phyloP scores from a whole-genome alignment of 2,113 vertebrate genomes.

The Talpa occidentalis region DNA sequence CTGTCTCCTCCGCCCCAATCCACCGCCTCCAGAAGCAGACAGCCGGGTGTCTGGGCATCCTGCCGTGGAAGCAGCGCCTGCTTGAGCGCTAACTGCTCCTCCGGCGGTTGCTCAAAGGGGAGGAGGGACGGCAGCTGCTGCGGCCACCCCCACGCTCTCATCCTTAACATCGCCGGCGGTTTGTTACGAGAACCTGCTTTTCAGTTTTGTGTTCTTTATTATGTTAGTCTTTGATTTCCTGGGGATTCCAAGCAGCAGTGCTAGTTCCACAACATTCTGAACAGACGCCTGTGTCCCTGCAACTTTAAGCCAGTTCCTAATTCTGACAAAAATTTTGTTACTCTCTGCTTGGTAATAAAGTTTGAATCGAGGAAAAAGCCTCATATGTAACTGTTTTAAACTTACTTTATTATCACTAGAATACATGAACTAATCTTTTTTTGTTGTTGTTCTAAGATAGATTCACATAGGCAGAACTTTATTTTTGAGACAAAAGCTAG shows the following conservation, averaged over 20 bases:
- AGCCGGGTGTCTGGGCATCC: no score
- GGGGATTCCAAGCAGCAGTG: conserved; percentile 27
- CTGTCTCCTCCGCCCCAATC: no score
- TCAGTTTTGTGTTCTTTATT: no score
- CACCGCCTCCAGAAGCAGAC: no score
- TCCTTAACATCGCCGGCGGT: no score
- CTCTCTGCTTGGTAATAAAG: background rate
- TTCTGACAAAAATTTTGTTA: conserved; percentile 16
- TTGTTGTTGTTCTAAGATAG: conserved; percentile 43
- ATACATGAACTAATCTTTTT: conserved; percentile 54
- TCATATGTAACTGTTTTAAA: conserved; percentile 46
- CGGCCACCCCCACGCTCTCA: no score
- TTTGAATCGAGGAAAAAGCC: background rate
- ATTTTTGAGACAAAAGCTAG: conserved; percentile 35
- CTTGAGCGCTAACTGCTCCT: no score
- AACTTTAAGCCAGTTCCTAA: conserved; percentile 11
- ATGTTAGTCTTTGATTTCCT: background rate
- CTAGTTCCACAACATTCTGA: conserved; percentile 8
- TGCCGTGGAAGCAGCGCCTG: no score
- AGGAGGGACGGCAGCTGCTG: no score
- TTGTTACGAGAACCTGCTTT: no score
- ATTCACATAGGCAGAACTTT: conserved; percentile 45
- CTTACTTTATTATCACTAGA: conserved; percentile 71
- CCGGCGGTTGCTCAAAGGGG: no score
- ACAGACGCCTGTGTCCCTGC: background rate